Base-by-base conservation (phyloP, 2,888 invertebrate species). In the Eupithecia insigniata region DNA sequence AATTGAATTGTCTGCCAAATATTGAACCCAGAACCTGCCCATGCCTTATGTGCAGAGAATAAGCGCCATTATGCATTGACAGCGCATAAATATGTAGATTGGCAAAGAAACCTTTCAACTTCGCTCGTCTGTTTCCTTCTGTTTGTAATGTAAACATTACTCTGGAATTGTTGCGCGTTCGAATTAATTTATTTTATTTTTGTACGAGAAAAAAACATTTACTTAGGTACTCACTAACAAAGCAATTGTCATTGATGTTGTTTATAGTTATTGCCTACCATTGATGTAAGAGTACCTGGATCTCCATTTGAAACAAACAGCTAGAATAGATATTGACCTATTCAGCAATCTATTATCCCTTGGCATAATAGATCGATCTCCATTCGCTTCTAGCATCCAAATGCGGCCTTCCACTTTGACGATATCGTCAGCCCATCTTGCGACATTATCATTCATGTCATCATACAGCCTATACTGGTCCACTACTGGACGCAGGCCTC, bases 1-100 rank as follows among this genome's bases (percentile, higher is more conserved):
- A 87, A 87, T 87, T 87, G 87, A 85, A 87, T 87, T 84, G 84
- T 81, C 83, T 78, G 76, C 79, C 84, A 85, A 86, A 86, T 86
- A 83, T 85, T 84, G 84, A 72, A 32, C 66, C 67, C 34, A 32
- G 30, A 34, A 39, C 66, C 30, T 69, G 66, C n/a, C 12, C 39
- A 22, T 51, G 51, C 22, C 66, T 70, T 71, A 66, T 26, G 32
- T 22, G 43, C 4, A 26, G 7, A 67, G 46, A n/a, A 51, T 73
- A 77, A 74, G 72, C 66, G 22, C 16, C 68, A 65, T 30, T 75
- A 39, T 79, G 43, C 68, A 32, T 26, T 39, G 55, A 26, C 66
- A 12, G 43, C n/a, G 36, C 34, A 46, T 74, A 67, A 79, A 75
- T 70, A 79, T 77, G 76, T 69, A 78, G 71, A 76, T 78, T 77